These are phyloP conservation scores for Apostichopus leukothele DNA, from an alignment of 53 echinoderm and acorn worm species.

Conservation along the genomic window DNA sequence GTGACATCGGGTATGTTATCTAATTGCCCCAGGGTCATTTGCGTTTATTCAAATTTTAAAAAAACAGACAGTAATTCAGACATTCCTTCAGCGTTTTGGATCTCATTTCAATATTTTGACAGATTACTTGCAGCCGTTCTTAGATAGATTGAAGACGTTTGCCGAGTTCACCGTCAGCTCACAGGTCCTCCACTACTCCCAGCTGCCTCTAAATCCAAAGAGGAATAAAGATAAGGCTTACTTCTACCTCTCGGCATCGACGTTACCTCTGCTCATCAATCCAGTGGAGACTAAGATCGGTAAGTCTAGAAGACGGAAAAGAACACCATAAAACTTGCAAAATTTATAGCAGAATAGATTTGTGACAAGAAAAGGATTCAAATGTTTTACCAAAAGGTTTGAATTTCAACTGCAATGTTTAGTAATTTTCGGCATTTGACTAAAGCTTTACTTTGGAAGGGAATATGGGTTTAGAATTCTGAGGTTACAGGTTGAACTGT, in stretches of 20 bases:
- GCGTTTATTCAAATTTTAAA: background rate
- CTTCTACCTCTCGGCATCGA: slow-evolving; percentile 57
- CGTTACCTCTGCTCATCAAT: slow-evolving; percentile 80
- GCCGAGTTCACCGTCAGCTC: slow-evolving; percentile 84
- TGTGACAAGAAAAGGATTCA: too few species aligned
- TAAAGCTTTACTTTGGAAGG: too few species aligned
- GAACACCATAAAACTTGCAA: too few species aligned
- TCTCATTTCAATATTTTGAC: background rate
- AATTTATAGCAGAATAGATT: too few species aligned
- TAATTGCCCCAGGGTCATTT: too few species aligned
- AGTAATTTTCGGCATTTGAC: too few species aligned
- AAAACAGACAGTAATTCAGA: background rate
- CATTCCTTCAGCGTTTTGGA: too few species aligned
- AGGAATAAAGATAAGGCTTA: slow-evolving; percentile 45
- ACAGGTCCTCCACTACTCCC: slow-evolving; percentile 90
- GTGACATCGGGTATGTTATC: too few species aligned
- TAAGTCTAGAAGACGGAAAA: slow-evolving; percentile 27
- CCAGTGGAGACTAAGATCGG: slow-evolving; percentile 93
- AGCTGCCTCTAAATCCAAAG: slow-evolving; percentile 45
- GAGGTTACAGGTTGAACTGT: too few species aligned
- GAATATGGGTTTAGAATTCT: too few species aligned
- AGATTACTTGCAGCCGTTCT: slow-evolving; percentile 84
- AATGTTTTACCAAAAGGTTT: too few species aligned
- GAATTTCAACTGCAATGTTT: too few species aligned
- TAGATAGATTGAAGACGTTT: slow-evolving; percentile 73